phyloP scores from a whole-genome alignment of 2,888 invertebrate genomes.

The Ganaspis brasiliensis region DNA sequence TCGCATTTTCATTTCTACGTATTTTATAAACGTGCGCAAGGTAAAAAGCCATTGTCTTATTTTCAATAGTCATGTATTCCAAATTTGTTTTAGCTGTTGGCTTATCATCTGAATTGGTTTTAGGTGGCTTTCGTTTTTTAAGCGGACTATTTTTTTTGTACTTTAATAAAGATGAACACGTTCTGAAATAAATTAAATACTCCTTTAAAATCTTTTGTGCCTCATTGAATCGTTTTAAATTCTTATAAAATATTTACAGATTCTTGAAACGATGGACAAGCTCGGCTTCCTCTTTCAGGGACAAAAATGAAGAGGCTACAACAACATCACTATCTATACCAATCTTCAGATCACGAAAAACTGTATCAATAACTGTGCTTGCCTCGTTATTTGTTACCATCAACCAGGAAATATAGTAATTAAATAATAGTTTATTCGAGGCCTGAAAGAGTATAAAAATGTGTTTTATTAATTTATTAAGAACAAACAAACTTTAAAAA shows the following conservation, averaged over 20 bases:
- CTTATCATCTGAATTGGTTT: constrained; percentile 33
- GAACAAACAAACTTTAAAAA: too few relatives aligned
- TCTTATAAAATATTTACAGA: neutral
- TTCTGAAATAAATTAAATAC: constrained; percentile 53
- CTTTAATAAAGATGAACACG: constrained; percentile 56
- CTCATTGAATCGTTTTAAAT: too few relatives aligned
- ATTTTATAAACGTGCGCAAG: constrained; percentile 76
- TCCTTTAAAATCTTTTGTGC: neutral
- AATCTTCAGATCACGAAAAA: constrained; percentile 74
- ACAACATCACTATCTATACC: constrained; percentile 78
- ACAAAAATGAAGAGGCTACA: constrained; percentile 71
- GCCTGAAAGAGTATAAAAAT: constrained; percentile 64
- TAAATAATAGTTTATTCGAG: constrained; percentile 74
- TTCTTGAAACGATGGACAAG: constrained; percentile 59
- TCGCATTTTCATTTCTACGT: constrained; percentile 73
- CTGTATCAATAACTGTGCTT: constrained; percentile 71
- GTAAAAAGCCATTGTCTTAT: constrained; percentile 70
- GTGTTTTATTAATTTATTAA: neutral
- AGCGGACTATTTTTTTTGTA: constrained; percentile 50
- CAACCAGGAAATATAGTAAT: constrained; percentile 78
- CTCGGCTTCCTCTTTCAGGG: constrained; percentile 52
- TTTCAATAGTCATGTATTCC: constrained; percentile 64
- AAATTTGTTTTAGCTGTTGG: constrained; percentile 62
- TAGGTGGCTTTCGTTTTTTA: neutral
- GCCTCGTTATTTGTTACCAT: constrained; percentile 71